Evolutionary conservation across 2,797 vertebrate species (phyloP), one percentile per base, ranked within the genome.

Genomic region (Rhynchotus rufescens): DNA sequence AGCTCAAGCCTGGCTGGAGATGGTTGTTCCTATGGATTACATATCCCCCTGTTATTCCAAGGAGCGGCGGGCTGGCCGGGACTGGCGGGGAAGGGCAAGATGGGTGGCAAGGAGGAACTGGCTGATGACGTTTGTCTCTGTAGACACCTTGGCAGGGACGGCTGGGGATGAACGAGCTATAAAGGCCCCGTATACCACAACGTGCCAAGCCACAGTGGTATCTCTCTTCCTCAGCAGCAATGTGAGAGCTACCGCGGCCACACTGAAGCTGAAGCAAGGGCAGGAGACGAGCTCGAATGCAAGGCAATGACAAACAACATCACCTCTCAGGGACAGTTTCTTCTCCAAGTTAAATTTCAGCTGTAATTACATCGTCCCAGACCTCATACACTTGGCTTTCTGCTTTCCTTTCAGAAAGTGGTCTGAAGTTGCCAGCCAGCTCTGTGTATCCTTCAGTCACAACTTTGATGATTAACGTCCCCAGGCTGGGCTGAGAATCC

Each of bases 271-370:
- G 71, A 57, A 68, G 52, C 72, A 49, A 83, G 56, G 45, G 82
- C 51, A 64, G 60, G 36, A 64, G 32, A 25, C 0, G 3, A 84
- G 62, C 56, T 78, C 87, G 30, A 89, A 28, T 9, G 68, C 28
- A 85, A 90, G 65, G 82, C 51, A 85, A 4, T 87, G 88, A 66
- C 80, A 89, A 92, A 61, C 19, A 34, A 30, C 22, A 42, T 49
- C 71, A 71, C 49, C 34, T 79, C 60, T 89, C 69, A 80, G 82
- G 67, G 67, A 52, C 11, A 15, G 78, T 91, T 91, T 79, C n/a
- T 88, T 83, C 92, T 83, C 86, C 90, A 93, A 92, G 86, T 79
- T 90, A 93, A 92, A 95, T 93, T 94, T 92, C 86, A 92, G 15
- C 67, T 7, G 3, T 87, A 92, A 89, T 94, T 94, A 90, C 85